Evolutionary conservation across 2,888 invertebrate genomes (phyloP).

Genomic region (Sicus ferrugineus): DNA sequence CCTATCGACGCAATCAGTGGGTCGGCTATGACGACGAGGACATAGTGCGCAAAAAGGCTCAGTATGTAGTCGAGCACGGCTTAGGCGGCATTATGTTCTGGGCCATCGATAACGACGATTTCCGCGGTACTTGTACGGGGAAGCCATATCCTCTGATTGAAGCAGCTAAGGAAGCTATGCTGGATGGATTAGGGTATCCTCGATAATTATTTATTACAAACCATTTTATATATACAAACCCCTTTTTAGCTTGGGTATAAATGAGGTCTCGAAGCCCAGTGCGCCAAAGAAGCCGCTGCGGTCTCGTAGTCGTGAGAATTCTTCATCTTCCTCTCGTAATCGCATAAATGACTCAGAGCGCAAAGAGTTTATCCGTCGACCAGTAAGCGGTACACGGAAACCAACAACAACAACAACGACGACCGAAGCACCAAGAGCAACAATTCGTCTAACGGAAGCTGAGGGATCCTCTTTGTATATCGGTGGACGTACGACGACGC

Average conservation of each 20-base stretch:
- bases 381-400: conserved; percentile 38
- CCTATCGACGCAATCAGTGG: conserved; percentile 88
- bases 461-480: conserved; percentile 56
- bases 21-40: conserved; percentile 91
- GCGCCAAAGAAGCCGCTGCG: conserved; percentile 56
- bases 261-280: conserved; percentile 59
- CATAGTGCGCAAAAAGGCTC: conserved; percentile 82
- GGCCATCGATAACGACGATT: conserved; percentile 93
- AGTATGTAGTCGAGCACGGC: conserved; percentile 83
- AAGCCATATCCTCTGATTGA: conserved; percentile 91
- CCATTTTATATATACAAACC: too few species aligned
- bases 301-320: conserved; percentile 55
- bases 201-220: background rate
- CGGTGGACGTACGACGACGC: conserved; percentile 67
- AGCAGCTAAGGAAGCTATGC: conserved; percentile 84
- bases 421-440: conserved; percentile 59
- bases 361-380: conserved; percentile 43
- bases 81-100: conserved; percentile 76
- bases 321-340: conserved; percentile 49
- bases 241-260: conserved; percentile 54
- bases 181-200: conserved; percentile 71
- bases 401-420: conserved; percentile 48
- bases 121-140: conserved; percentile 86
- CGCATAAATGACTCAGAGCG: conserved; percentile 47
- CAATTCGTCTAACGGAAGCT: conserved; percentile 52